Evolutionary conservation across 2,888 invertebrate genomes (phyloP).

Genomic region (Drosophila setosimentum): DNA sequence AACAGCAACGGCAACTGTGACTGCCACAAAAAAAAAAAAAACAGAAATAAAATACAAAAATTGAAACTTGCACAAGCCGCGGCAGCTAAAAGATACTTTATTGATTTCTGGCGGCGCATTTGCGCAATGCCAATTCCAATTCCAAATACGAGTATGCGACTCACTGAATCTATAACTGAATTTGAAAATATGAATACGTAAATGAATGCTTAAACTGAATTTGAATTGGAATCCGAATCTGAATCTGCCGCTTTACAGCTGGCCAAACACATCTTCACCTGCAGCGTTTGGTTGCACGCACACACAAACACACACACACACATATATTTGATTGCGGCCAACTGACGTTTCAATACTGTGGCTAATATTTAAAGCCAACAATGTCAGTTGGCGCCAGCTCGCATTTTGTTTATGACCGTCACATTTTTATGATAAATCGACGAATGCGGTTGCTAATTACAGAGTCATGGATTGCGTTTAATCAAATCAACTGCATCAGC

Average conservation of each 20-base stretch:
- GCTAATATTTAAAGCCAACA: slow-evolving; percentile 45
- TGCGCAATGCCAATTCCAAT: slow-evolving; percentile 65
- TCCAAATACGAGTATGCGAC: slow-evolving; percentile 39
- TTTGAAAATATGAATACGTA: slow-evolving; percentile 27
- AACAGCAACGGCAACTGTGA: slow-evolving; percentile 33
- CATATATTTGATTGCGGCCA: neutral
- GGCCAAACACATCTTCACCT: slow-evolving; percentile 76
- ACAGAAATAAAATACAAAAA: neutral
- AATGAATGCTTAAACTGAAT: slow-evolving; percentile 35
- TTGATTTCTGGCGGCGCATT: slow-evolving; percentile 68
- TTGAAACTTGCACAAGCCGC: slow-evolving; percentile 30
- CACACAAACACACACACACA: neutral
- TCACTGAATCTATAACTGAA: slow-evolving; percentile 40
- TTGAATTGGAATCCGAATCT: slow-evolving; percentile 36
- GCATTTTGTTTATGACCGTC: slow-evolving; percentile 63
- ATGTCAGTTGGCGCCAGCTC: slow-evolving; percentile 47
- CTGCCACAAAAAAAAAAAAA: slow-evolving; percentile 12
- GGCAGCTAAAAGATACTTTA: slow-evolving; percentile 53
- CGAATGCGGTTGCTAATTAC: slow-evolving; percentile 70
- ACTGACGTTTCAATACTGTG: slow-evolving; percentile 26
- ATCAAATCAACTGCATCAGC: slow-evolving; percentile 30
- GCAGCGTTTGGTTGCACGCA: slow-evolving; percentile 44
- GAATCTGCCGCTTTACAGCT: slow-evolving; percentile 11
- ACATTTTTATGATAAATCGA: slow-evolving; percentile 72
- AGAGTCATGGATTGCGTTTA: slow-evolving; percentile 25